Conservation (phyloP, 2,888 invertebrate species). For the Gasteruption jaculator region DNA sequence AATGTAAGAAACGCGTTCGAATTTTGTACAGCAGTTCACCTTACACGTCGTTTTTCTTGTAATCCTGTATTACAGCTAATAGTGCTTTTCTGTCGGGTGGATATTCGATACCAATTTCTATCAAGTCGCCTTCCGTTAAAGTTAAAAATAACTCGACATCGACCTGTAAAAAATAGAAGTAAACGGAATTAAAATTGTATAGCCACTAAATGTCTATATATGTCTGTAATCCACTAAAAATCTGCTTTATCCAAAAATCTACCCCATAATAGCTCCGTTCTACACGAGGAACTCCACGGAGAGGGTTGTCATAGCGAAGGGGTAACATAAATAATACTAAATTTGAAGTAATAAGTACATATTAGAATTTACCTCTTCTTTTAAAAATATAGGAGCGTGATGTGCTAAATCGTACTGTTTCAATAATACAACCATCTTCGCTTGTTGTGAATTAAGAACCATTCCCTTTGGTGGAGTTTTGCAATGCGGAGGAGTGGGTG, state of each 20-base stretch:
- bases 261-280: too few relatives aligned
- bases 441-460: conserved; percentile 31
- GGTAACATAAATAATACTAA: too few relatives aligned
- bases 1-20: too few relatives aligned
- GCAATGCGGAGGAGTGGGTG: conserved; percentile 39
- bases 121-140: conserved; percentile 38
- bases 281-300: too few relatives aligned
- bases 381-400: conserved; percentile 37
- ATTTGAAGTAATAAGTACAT: neutral
- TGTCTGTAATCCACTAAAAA: neutral
- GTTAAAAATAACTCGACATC: conserved; percentile 43
- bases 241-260: too few relatives aligned
- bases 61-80: conserved; percentile 31
- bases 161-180: conserved; percentile 37
- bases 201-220: conserved; percentile 3
- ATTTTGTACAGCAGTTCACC: conserved; percentile 11
- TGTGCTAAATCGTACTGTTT: conserved; percentile 34
- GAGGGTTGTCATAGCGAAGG: too few relatives aligned
- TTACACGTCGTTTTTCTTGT: conserved; percentile 19
- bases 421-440: conserved; percentile 34
- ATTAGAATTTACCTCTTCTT: conserved; percentile 40
- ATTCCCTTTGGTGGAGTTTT: conserved; percentile 40
- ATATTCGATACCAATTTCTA: conserved; percentile 40
- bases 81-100: conserved; percentile 34
- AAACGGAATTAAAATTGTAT: conserved; percentile 7